These are phyloP conservation scores for Atta texana DNA, from an alignment of 1,140 invertebrate species.

Conservation along the genomic window DNA sequence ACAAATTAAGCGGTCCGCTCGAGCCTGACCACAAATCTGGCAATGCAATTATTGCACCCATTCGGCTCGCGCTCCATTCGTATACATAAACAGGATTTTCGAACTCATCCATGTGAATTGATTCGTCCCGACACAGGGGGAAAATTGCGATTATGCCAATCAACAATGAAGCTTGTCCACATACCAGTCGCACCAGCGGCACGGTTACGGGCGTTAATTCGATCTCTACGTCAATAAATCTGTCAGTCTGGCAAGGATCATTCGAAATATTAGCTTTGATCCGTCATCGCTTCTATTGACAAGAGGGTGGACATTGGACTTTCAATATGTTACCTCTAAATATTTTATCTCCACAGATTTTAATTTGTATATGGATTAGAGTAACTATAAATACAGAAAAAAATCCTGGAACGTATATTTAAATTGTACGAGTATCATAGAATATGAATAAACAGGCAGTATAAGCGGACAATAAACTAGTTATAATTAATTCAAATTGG, in stretches of 20 bases:
- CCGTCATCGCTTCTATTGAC: slow-evolving; percentile 5
- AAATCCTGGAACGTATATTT: not conserved
- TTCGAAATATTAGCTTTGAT: slow-evolving; percentile 57
- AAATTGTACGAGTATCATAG: not conserved
- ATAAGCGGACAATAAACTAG: slow-evolving; percentile 22
- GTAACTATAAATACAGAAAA: not conserved
- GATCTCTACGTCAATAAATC: slow-evolving; percentile 59
- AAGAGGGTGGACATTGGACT: not conserved
- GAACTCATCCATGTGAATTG: slow-evolving; percentile 70
- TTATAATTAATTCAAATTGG: slow-evolving; percentile 47
- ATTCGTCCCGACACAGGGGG: slow-evolving; percentile 59
- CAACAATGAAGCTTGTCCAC: slow-evolving; percentile 62
- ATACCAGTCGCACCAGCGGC: slow-evolving; percentile 44
- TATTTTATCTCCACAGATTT: not conserved
- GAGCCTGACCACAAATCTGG: slow-evolving; percentile 77
- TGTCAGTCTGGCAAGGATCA: slow-evolving; percentile 53
- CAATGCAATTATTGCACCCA: slow-evolving; percentile 73
- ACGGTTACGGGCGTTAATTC: slow-evolving; percentile 59
- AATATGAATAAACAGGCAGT: slow-evolving; percentile 1
- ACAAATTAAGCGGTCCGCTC: slow-evolving; percentile 79
- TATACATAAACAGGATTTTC: slow-evolving; percentile 62
- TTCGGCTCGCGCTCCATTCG: slow-evolving; percentile 27
- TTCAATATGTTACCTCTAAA: not conserved
- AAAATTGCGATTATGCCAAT: slow-evolving; percentile 68
- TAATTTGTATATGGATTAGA: not conserved